Evolutionary conservation across 2,888 invertebrate genomes (phyloP), one percentile per base, ranked within the genome.

Genomic region (Eupsilia transversa): DNA sequence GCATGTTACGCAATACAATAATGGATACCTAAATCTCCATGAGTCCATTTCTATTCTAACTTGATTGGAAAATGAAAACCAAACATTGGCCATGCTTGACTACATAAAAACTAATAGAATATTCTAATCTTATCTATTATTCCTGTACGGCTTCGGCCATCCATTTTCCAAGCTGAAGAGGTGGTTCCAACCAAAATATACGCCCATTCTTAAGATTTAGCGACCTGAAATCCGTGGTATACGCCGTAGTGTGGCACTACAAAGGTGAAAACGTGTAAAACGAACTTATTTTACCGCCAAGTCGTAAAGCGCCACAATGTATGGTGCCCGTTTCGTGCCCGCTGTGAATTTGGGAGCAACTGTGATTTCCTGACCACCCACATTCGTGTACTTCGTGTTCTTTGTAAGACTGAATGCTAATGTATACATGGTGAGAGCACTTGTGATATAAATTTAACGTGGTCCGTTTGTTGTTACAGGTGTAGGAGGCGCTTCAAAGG

Each of bases 401-500:
- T 80, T 82, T 83, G 60, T 82, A 77, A 56, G 54, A 52, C 73
- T 82, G 54, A 84, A 87, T 80, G 69, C 66, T 86, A 86, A 88
- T 88, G 85, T 84, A 82, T 80, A 84, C 65, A 78, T 75, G 57
- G 41, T 70, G 33, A 60, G 65, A 72, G 69, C 35, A 64, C 43
- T 72, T 66, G 65, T 73, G 67, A 70, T 73, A 60, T 79, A 75
- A 82, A 82, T 67, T 75, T 77, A 56, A 82, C 59, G 27, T 67
- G n/a, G 49, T 80, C 72, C 59, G 54, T 86, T 87, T 83, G 66
- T 82, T 90, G 89, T 92, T 92, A 70, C 93, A 94, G 94, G 94
- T 92, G 92, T 91, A 90, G 92, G 93, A 89, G 92, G 87, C 85
- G 89, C 84, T 79, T 68, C 66, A 78, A 72, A 86, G 84, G 81